phyloP scores from a whole-genome alignment of 1,140 invertebrate species.

The Paramacrobiotus metropolitanus region DNA sequence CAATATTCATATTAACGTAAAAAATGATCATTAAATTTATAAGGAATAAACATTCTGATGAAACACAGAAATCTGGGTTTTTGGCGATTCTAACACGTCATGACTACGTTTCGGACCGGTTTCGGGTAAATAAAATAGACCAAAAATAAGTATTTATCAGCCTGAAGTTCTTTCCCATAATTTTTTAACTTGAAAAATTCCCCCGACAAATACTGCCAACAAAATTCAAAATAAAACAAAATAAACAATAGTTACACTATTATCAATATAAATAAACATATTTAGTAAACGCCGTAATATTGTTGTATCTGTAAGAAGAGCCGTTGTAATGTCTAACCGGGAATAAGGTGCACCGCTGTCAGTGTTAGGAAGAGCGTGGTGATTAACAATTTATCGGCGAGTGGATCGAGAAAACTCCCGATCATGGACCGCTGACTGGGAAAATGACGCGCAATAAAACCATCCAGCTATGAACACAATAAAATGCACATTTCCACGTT shows the following conservation, averaged over 20 bases:
- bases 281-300: no score
- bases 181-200: slow-evolving; percentile 3
- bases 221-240: slow-evolving; percentile 8
- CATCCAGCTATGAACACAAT: slow-evolving; percentile 60
- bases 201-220: neutral
- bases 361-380: slow-evolving; percentile 62
- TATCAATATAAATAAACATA: slow-evolving; percentile 3
- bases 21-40: no score
- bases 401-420: slow-evolving; percentile 83
- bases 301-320: slow-evolving; percentile 6
- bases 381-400: slow-evolving; percentile 87
- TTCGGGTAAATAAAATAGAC: no score
- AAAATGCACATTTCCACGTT: slow-evolving; percentile 13
- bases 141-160: no score
- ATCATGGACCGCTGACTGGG: slow-evolving; percentile 64
- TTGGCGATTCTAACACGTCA: no score
- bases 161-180: slow-evolving; percentile 5
- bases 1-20: no score
- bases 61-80: no score
- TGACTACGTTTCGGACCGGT: no score
- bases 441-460: slow-evolving; percentile 80
- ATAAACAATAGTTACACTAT: slow-evolving; percentile 6
- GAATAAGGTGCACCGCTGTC: slow-evolving; percentile 59
- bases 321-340: slow-evolving; percentile 24
- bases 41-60: no score